Conservation (phyloP, 2,888 invertebrate species). For the Tetragnatha montana region DNA sequence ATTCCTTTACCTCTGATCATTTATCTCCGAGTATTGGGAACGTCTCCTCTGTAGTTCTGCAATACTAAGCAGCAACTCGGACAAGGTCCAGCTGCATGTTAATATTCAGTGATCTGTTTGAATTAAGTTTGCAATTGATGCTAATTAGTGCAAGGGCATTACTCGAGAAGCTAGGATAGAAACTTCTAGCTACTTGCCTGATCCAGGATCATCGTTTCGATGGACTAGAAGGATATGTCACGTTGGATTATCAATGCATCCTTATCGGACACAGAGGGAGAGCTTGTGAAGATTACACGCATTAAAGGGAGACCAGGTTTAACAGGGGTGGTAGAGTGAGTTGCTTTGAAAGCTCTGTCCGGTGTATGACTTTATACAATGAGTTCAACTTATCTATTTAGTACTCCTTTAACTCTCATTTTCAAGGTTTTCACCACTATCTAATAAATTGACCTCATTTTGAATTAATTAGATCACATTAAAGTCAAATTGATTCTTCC, state of each 20-base stretch:
- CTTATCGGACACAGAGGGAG: background rate
- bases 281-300: background rate
- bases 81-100: background rate
- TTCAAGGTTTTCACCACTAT: too few relatives aligned
- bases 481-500: too few relatives aligned
- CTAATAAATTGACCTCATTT: too few relatives aligned
- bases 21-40: background rate
- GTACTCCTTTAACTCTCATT: too few relatives aligned
- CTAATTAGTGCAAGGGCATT: constrained; percentile 29
- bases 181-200: constrained; percentile 18
- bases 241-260: constrained; percentile 1
- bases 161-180: background rate
- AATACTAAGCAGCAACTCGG: background rate
- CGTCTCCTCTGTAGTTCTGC: background rate
- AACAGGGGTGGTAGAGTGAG: background rate
- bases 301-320: background rate
- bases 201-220: background rate
- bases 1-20: background rate
- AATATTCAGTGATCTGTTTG: constrained; percentile 14
- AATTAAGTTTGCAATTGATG: constrained; percentile 40
- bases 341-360: background rate
- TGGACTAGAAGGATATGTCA: background rate
- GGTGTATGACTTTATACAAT: too few relatives aligned
- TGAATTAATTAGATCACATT: too few relatives aligned
- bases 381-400: too few relatives aligned